Base-by-base conservation (phyloP, 2,888 invertebrate species). In the Diadegma fenestrale region DNA sequence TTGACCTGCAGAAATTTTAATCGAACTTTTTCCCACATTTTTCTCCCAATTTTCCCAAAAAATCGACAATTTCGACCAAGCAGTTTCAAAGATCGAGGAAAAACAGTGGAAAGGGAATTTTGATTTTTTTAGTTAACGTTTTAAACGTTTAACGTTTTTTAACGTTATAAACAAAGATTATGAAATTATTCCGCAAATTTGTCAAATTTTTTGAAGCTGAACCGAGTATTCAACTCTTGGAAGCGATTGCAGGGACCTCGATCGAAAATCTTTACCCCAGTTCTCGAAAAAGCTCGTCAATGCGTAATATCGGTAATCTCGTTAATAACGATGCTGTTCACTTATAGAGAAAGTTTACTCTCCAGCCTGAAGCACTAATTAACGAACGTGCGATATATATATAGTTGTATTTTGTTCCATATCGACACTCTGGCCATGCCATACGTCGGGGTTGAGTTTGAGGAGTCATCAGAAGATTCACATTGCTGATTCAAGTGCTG, bases 281-380 rank as follows among this genome's bases (percentile, higher is more conserved):
- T 66, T 66, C 22, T 2, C 14, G 14, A 66, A 66, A 43, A 66
- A 22, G 12, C 14, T 43, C 22, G 7, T 26, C 22, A 43, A 66
- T 14, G 14, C 22, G 43, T 22, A 43, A 43, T 66, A 22, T 66
- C 12, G 43, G 17, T 43, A 17, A 43, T 66, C 14, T 41, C 22
- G 43, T 66, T 14, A 26, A 12, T 17, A 45, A 17, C 7, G 17
- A n/a, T 10, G 1, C 17, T 45, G 68, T 45, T 45, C 10, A 45
- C 17, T 68, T 10, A n/a, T n/a, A n/a, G 45, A 45, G 43, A 26
- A 17, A 5, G 17, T 14, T 4, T 6, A 45, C n/a, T 45, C 43
- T 43, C 41, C 19, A 48, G 45, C 43, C 10, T 54, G 58, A 76
- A 71, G 58, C 54, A 48, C 84, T 81, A 81, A 81, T 84, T 81